phyloP scores from a whole-genome alignment of 2,113 vertebrate genomes.

The Dascyllus trimaculatus region DNA sequence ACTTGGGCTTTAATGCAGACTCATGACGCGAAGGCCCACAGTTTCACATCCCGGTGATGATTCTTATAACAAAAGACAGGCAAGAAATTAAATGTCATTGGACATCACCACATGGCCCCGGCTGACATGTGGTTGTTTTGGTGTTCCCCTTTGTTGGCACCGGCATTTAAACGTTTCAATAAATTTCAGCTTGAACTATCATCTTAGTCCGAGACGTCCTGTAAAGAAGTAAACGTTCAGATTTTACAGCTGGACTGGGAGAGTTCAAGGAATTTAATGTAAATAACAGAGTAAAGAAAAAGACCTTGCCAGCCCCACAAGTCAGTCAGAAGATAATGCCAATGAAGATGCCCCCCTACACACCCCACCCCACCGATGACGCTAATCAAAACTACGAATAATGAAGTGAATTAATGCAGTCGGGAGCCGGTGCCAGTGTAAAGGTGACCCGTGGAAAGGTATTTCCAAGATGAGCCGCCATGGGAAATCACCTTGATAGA shows the following conservation, averaged over 20 bases:
- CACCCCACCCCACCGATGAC: not conserved
- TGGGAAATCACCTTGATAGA: slow-evolving; percentile 74
- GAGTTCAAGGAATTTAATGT: too few species aligned
- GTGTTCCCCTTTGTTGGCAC: slow-evolving; percentile 20
- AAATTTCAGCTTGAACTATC: not conserved
- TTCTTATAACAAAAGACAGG: slow-evolving; percentile 52
- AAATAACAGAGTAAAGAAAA: not conserved
- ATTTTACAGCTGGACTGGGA: too few species aligned
- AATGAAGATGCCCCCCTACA: not conserved
- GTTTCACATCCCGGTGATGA: slow-evolving; percentile 28
- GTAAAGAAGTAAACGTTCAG: slow-evolving; percentile 4
- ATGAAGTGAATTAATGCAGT: slow-evolving; percentile 61
- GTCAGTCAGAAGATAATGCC: slow-evolving; percentile 16
- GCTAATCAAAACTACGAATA: slow-evolving; percentile 68
- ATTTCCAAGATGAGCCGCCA: slow-evolving; percentile 46
- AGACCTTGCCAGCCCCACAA: slow-evolving; percentile 9
- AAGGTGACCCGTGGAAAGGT: slow-evolving; percentile 59
- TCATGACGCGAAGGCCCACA: slow-evolving; percentile 49
- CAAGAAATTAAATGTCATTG: slow-evolving; percentile 68
- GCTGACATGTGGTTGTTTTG: slow-evolving; percentile 35
- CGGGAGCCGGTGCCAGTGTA: slow-evolving; percentile 17
- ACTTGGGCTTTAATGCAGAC: slow-evolving; percentile 66
- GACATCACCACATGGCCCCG: slow-evolving; percentile 41
- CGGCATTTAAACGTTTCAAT: slow-evolving; percentile 16
- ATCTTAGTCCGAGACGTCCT: not conserved